Evolutionary conservation across 2,888 invertebrate species (phyloP).

Genomic region (Byasa hedistus): DNA sequence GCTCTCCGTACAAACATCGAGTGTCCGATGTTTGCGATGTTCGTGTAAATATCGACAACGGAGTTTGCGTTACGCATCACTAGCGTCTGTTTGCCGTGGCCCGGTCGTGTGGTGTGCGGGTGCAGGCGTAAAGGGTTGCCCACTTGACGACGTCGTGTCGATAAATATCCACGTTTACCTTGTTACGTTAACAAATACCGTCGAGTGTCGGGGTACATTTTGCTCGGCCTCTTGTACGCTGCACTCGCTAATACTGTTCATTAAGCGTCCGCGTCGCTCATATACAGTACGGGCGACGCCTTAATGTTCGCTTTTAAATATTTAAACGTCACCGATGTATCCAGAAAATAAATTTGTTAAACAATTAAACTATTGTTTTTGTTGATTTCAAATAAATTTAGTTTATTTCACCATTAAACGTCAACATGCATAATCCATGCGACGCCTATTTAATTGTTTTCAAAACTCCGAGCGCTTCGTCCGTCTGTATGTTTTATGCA

Average conservation of each 20-base stretch:
- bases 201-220: constrained; percentile 50
- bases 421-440: constrained; percentile 66
- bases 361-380: constrained; percentile 63
- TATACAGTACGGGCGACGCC: constrained; percentile 19
- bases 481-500: constrained; percentile 57
- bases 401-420: constrained; percentile 60
- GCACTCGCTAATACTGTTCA: constrained; percentile 37
- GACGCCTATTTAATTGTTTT: constrained; percentile 68
- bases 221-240: constrained; percentile 39
- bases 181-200: constrained; percentile 66
- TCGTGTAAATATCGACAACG: constrained; percentile 73
- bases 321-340: constrained; percentile 1
- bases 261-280: constrained; percentile 28
- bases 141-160: constrained; percentile 68
- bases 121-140: constrained; percentile 71
- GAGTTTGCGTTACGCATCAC: constrained; percentile 80
- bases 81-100: constrained; percentile 69
- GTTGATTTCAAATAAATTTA: constrained; percentile 59
- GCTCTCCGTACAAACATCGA: constrained; percentile 72
- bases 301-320: constrained; percentile 9
- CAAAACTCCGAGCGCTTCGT: constrained; percentile 59
- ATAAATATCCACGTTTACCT: constrained; percentile 71
- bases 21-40: constrained; percentile 69
- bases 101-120: constrained; percentile 57
- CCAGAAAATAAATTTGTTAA: constrained; percentile 14